phyloP scores from a whole-genome alignment of 2,113 vertebrate genomes.

The Cyanoliseus patagonus region DNA sequence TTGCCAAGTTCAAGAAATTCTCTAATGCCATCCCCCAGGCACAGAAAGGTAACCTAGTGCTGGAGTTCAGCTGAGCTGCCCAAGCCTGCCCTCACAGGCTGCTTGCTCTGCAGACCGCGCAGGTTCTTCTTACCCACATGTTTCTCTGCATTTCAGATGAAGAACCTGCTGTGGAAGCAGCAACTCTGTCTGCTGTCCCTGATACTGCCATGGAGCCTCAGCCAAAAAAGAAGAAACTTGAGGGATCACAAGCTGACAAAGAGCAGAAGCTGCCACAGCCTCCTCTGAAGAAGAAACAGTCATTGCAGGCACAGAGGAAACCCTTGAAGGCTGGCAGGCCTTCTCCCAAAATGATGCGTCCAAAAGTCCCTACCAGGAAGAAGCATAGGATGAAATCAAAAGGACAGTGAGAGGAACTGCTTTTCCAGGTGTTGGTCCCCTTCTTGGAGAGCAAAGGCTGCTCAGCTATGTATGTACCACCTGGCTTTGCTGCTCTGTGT shows the following conservation, averaged over 20 bases:
- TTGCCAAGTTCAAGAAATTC: constrained; percentile 96
- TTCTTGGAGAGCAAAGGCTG: background rate
- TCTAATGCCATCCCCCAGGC: constrained; percentile 85
- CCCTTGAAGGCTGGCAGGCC: constrained; percentile 9
- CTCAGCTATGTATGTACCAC: background rate
- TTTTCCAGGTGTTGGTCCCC: background rate
- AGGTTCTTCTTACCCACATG: background rate
- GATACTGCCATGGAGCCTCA: background rate
- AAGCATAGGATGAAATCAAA: constrained; percentile 9
- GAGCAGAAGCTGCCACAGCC: background rate
- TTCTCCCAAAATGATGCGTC: background rate
- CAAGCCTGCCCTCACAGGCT: background rate
- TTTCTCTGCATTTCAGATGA: constrained; percentile 30
- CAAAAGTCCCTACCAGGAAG: constrained; percentile 38
- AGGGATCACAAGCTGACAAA: background rate
- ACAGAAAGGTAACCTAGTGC: constrained; percentile 31
- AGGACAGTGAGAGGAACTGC: constrained; percentile 18
- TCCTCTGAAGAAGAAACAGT: constrained; percentile 8
- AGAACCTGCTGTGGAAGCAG: background rate
- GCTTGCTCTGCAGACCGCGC: rapidly evolving
- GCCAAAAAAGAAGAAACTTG: constrained; percentile 22
- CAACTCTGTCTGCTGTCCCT: background rate
- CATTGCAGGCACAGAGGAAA: constrained; percentile 38
- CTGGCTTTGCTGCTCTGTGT: background rate
- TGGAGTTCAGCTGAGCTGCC: background rate